A percentile compares a stretch with the other conserved stretches of the same genome.
These are phyloP conservation scores for Heterodera filipjevi DNA, from an alignment of 2,888 invertebrate species.

Conservation along the genomic window DNA sequence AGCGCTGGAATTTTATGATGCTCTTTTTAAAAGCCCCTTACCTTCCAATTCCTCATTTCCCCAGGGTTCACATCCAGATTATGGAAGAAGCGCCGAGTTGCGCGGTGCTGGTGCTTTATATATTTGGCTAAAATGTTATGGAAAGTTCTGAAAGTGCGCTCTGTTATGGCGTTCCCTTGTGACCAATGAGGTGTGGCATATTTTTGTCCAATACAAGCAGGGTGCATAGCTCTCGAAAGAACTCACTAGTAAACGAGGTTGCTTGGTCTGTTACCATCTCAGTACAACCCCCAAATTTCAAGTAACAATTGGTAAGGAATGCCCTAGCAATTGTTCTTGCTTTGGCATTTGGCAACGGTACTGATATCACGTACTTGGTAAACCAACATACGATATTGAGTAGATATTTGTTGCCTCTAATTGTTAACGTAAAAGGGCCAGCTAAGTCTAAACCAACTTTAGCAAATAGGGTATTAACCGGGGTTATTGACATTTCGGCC, in stretches of 20 bases:
- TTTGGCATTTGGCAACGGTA: slow-evolving; percentile 59
- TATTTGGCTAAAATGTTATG: slow-evolving; percentile 31
- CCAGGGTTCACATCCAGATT: too few relatives aligned
- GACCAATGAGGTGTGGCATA: slow-evolving; percentile 39
- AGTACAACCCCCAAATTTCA: slow-evolving; percentile 41
- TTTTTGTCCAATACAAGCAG: slow-evolving; percentile 26
- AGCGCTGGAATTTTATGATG: background rate
- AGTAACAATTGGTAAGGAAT: slow-evolving; percentile 37
- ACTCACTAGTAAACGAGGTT: slow-evolving; percentile 40
- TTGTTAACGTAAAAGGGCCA: too few relatives aligned
- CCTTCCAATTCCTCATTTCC: background rate
- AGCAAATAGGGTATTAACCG: too few relatives aligned
- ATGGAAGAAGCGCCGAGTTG: background rate
- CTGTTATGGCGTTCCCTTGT: slow-evolving; percentile 51
- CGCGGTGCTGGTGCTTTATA: slow-evolving; percentile 5
- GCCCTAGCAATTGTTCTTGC: slow-evolving; percentile 59
- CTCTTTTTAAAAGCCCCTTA: background rate
- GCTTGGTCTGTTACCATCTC: slow-evolving; percentile 54
- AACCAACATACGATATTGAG: slow-evolving; percentile 34
- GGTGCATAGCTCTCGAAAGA: slow-evolving; percentile 37
- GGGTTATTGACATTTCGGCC: too few relatives aligned
- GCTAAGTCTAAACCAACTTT: too few relatives aligned
- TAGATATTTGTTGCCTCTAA: too few relatives aligned
- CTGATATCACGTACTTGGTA: slow-evolving; percentile 46
- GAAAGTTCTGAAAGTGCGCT: slow-evolving; percentile 36